These are phyloP conservation scores for Chaenogobius annularis DNA, from an alignment of 2,113 vertebrate genomes.

Conservation along the genomic window DNA sequence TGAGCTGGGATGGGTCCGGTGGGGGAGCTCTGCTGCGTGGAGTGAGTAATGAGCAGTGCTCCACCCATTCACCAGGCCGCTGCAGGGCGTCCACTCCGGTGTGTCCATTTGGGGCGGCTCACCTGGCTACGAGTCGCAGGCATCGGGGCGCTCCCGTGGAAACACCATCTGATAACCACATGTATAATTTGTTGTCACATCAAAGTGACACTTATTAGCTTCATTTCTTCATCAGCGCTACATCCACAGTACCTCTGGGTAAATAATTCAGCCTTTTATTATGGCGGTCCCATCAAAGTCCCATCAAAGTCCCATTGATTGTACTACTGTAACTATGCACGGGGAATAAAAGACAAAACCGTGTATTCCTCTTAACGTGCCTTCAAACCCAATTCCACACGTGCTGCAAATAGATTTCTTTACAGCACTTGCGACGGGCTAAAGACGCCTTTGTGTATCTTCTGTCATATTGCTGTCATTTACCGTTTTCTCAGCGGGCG, in stretches of 20 bases:
- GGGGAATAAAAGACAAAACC: slow-evolving; percentile 15
- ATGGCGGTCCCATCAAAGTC: too few relatives aligned
- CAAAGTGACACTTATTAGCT: slow-evolving; percentile 77
- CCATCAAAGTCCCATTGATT: slow-evolving; percentile 18
- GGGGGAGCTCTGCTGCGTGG: slow-evolving; percentile 66
- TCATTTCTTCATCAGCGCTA: slow-evolving; percentile 70
- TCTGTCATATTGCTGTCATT: slow-evolving; percentile 30
- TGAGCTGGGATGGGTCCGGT: slow-evolving; percentile 26
- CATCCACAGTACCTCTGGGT: slow-evolving; percentile 69
- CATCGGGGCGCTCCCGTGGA: slow-evolving; percentile 6
- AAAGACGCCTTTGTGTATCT: slow-evolving; percentile 23
- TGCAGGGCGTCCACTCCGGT: slow-evolving; percentile 70
- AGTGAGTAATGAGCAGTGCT: slow-evolving; percentile 75
- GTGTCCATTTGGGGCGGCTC: too few relatives aligned
- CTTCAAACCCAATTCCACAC: slow-evolving; percentile 43
- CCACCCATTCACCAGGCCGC: slow-evolving; percentile 74
- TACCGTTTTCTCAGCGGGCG: slow-evolving; percentile 26
- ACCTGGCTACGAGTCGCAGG: too few relatives aligned
- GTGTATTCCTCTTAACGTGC: slow-evolving; percentile 29
- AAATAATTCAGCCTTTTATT: slow-evolving; percentile 52
- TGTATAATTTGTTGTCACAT: slow-evolving; percentile 78
- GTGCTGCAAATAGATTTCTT: slow-evolving; percentile 40
- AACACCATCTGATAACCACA: slow-evolving; percentile 73
- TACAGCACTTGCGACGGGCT: slow-evolving; percentile 23
- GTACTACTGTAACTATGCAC: slow-evolving; percentile 35